Percentiles rank a stretch among this genome's conserved stretches.
Conservation (phyloP, 2,797 vertebrate genomes). For the Artibeus jamaicensis region DNA sequence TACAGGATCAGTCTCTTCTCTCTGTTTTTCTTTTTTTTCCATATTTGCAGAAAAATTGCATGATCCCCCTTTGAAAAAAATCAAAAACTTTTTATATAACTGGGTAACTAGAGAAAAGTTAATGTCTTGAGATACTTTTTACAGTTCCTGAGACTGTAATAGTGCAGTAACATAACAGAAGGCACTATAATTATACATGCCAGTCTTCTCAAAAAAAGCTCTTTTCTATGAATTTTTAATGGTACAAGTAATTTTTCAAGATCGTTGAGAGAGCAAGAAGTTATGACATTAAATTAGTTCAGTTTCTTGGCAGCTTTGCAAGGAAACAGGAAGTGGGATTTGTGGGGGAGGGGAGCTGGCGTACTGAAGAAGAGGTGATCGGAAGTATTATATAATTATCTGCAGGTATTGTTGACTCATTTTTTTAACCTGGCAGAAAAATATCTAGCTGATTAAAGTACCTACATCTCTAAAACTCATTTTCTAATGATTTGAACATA, state of each 20-base stretch:
- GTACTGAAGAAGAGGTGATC: conserved; percentile 63
- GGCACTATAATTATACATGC: conserved; percentile 81
- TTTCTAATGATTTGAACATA: background rate
- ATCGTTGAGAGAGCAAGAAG: conserved; percentile 83
- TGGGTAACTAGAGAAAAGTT: conserved; percentile 32
- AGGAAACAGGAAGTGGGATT: conserved; percentile 78
- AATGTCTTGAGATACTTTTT: conserved; percentile 72
- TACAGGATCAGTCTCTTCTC: background rate
- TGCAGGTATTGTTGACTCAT: conserved; percentile 34
- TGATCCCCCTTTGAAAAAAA: conserved; percentile 12
- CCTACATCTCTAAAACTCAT: background rate
- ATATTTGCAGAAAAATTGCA: background rate
- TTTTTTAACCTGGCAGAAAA: background rate
- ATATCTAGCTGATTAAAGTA: background rate
- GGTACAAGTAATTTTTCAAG: conserved; percentile 85
- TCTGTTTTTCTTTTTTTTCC: background rate
- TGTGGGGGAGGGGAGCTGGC: conserved; percentile 73
- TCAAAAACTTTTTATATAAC: conserved; percentile 1
- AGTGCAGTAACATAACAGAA: conserved; percentile 80
- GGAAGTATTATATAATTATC: conserved; percentile 28
- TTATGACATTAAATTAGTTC: conserved; percentile 86
- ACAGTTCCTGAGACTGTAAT: conserved; percentile 78
- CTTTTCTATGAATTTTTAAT: conserved; percentile 88
- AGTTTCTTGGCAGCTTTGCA: conserved; percentile 86
- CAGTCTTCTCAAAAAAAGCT: conserved; percentile 83